phyloP scores from a whole-genome alignment of 2,113 vertebrate genomes.

The Corvus hawaiiensis region DNA sequence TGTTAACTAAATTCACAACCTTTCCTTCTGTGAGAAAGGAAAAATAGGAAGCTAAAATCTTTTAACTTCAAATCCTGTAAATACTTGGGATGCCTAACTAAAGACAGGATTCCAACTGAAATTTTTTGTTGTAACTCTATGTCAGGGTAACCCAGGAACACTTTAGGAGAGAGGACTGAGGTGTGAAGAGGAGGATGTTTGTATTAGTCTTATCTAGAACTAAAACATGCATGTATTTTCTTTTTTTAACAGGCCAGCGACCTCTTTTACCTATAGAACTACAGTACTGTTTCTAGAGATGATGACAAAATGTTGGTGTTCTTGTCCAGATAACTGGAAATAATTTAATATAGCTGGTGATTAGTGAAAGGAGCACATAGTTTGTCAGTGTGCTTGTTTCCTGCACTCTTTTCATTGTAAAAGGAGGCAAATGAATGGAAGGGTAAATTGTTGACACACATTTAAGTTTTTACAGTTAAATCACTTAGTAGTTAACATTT shows the following conservation, averaged over 20 bases:
- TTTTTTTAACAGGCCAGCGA: background rate
- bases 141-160: background rate
- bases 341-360: background rate
- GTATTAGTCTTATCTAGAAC: background rate
- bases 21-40: background rate
- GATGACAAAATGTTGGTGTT: background rate
- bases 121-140: background rate
- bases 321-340: conserved; percentile 14
- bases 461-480: background rate
- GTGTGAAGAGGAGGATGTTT: background rate
- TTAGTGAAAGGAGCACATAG: background rate
- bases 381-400: background rate
- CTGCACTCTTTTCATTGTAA: background rate
- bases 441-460: background rate
- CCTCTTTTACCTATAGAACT: background rate
- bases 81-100: background rate
- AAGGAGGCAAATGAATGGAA: background rate
- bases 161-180: background rate
- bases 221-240: background rate
- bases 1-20: background rate
- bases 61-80: background rate
- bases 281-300: background rate
- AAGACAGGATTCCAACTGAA: background rate
- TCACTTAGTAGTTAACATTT: background rate
- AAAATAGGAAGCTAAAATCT: background rate